Conservation (phyloP, 2,888 invertebrate genomes). For the Spodoptera exigua region DNA sequence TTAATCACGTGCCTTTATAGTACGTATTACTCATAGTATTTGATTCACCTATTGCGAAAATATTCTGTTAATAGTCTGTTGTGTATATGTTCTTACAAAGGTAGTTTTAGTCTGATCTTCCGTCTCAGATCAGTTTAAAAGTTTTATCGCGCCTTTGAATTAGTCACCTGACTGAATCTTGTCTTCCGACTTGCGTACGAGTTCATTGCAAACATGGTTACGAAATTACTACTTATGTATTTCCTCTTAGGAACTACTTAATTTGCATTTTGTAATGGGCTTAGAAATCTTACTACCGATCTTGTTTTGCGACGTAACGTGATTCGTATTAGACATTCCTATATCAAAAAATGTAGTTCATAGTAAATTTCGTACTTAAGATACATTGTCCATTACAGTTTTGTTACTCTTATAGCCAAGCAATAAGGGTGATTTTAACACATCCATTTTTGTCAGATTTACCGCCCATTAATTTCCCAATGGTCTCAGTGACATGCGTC, state of each 20-base stretch:
- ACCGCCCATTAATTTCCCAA: slow-evolving; percentile 17
- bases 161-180: slow-evolving; percentile 16
- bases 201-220: slow-evolving; percentile 15
- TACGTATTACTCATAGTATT: slow-evolving; percentile 2
- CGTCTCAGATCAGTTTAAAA: slow-evolving; percentile 1
- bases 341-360: no score
- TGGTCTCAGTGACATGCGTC: slow-evolving; percentile 24
- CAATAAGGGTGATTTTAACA: no score
- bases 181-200: slow-evolving; percentile 6
- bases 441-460: no score
- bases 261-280: slow-evolving; percentile 9
- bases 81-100: no score
- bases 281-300: slow-evolving; percentile 1
- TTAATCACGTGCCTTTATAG: slow-evolving; percentile 31
- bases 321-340: no score
- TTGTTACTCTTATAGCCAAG: no score
- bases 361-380: no score
- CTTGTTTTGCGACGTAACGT: no score
- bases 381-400: no score
- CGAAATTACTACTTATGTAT: neutral
- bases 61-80: slow-evolving; percentile 1
- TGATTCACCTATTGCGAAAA: slow-evolving; percentile 3
- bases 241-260: slow-evolving; percentile 16
- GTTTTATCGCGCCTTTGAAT: slow-evolving; percentile 1
- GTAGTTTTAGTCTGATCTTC: slow-evolving; percentile 14